Conservation (phyloP, 2,888 invertebrate species). For the Linnaemya tessellans region DNA sequence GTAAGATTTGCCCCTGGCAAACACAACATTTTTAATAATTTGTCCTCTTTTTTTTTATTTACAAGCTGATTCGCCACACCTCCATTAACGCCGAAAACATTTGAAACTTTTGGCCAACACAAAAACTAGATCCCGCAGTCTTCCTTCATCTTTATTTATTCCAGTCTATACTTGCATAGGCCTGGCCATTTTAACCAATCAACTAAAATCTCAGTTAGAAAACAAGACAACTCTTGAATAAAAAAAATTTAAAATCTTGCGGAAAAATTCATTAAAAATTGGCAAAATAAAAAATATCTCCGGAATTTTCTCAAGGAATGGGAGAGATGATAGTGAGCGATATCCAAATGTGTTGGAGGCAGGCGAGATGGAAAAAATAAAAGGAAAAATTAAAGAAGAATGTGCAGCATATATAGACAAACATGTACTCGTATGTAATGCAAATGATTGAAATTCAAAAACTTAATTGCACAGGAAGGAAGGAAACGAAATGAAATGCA, state of each 20-base stretch:
- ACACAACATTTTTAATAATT: too few species aligned
- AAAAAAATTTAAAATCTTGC: slow-evolving; percentile 43
- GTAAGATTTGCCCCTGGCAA: too few species aligned
- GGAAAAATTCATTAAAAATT: slow-evolving; percentile 35
- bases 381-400: slow-evolving; percentile 15
- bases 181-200: slow-evolving; percentile 23
- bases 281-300: not conserved
- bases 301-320: slow-evolving; percentile 30
- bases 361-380: not conserved
- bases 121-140: not conserved
- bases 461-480: slow-evolving; percentile 73
- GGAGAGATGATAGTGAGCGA: slow-evolving; percentile 7
- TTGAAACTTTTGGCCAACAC: not conserved
- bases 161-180: not conserved
- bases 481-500: slow-evolving; percentile 66
- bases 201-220: not conserved
- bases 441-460: slow-evolving; percentile 71
- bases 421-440: slow-evolving; percentile 68
- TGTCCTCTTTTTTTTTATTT: too few species aligned
- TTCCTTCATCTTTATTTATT: not conserved
- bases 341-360: not conserved
- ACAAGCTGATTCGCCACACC: not conserved
- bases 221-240: not conserved
- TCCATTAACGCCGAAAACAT: not conserved
- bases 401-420: slow-evolving; percentile 29